phyloP scores from a whole-genome alignment of 2,797 vertebrate genomes.

The Salmo trutta region DNA sequence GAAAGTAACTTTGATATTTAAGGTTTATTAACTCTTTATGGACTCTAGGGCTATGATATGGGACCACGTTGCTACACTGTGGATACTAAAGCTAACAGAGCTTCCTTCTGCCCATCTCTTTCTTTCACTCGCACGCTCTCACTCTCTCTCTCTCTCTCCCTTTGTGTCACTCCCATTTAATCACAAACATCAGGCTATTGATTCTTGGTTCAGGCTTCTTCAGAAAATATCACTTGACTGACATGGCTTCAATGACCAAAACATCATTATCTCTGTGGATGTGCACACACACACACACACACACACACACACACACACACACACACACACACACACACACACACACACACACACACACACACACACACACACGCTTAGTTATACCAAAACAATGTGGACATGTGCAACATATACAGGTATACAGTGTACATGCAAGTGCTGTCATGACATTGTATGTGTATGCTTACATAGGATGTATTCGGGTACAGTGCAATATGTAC shows the following conservation, averaged over 20 bases:
- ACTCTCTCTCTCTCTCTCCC: constrained; percentile 30
- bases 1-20: constrained; percentile 73
- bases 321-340: neutral
- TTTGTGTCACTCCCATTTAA: constrained; percentile 49
- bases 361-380: neutral
- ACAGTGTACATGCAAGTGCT: neutral
- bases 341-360: neutral
- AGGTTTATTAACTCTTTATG: constrained; percentile 70
- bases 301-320: neutral
- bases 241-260: constrained; percentile 42
- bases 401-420: neutral
- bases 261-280: constrained; percentile 42
- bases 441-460: neutral
- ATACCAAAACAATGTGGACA: neutral
- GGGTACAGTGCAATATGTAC: neutral
- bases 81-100: constrained; percentile 68
- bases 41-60: constrained; percentile 64
- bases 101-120: constrained; percentile 65
- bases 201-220: constrained; percentile 42
- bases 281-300: neutral
- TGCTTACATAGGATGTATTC: neutral
- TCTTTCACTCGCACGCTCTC: no score
- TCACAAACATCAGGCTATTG: constrained; percentile 48
- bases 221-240: constrained; percentile 39
- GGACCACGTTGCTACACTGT: constrained; percentile 55